phyloP scores from a whole-genome alignment of 2,113 vertebrate species.

The Hepsetus odoe region DNA sequence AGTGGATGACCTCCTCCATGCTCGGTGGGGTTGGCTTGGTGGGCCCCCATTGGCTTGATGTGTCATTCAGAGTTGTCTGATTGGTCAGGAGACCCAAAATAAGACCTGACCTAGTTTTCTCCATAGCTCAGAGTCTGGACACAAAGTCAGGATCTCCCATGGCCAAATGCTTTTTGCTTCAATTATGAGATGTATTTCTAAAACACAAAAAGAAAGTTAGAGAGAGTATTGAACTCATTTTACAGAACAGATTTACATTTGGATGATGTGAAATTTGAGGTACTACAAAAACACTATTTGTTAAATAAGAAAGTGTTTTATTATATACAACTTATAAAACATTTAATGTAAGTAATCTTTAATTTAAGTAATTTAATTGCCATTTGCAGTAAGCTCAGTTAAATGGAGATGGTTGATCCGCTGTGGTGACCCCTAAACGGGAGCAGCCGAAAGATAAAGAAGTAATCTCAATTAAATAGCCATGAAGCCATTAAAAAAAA shows the following conservation, averaged over 20 bases:
- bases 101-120: constrained; percentile 53
- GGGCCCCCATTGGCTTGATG: constrained; percentile 56
- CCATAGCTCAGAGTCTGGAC: constrained; percentile 66
- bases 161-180: constrained; percentile 25
- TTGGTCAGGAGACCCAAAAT: constrained; percentile 60
- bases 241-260: too few species aligned
- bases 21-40: constrained; percentile 68
- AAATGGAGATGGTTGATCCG: too few species aligned
- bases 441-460: too few species aligned
- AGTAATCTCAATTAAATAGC: too few species aligned
- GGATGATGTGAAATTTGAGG: not conserved
- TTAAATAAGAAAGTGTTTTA: too few species aligned
- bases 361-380: too few species aligned
- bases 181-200: constrained; percentile 19
- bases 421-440: too few species aligned
- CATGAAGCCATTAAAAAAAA: too few species aligned
- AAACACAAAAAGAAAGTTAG: not conserved
- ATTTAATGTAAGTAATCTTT: too few species aligned
- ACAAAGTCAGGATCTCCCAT: constrained; percentile 53
- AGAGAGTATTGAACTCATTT: not conserved
- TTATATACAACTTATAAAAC: too few species aligned
- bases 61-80: constrained; percentile 63
- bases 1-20: constrained; percentile 60
- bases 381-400: too few species aligned
- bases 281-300: not conserved